Evolutionary conservation across 2,797 vertebrate species (phyloP), one percentile per base, ranked within the genome.

Genomic region (Kryptolebias ocellatus): DNA sequence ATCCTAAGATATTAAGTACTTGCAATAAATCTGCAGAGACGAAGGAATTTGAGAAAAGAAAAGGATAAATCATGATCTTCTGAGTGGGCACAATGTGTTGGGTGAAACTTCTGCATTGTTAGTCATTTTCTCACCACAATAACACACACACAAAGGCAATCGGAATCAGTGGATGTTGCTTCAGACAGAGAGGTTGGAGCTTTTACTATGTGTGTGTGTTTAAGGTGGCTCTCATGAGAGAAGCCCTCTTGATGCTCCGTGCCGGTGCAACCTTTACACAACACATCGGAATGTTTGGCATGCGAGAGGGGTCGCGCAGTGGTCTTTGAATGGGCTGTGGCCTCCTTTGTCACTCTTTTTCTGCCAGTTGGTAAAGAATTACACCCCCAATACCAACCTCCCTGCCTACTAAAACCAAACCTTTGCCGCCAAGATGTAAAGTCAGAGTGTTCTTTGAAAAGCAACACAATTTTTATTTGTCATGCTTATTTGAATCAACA

Each of bases 281-380:
- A 91, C 87, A 81, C 91, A 91, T 88, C 92, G 93, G 96, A 96
- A 98, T 95, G 94, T 84, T 83, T 88, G 92, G 95, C 91, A 98
- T 93, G 93, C 81, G 39, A 8, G 83, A 84, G 86, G 87, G 83
- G 81, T 70, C 78, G 90, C 90, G 81, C 83, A 69, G 89, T 87
- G 87, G 76, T 90, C 92, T 95, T 90, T 94, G 85, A 94, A 94
- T 92, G 76, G 87, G 88, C 83, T 65, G 75, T 90, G 85, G 92
- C 80, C 83, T 85, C 85, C 80, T 90, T 87, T 95, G 90, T 92
- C 85, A 90, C 89, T 92, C 92, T 91, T 86, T 88, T 92, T 92
- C 87, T 87, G 83, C 81, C 85, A 74, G 83, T 82, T 84, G 76
- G 92, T 90, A 93, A 92, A 82, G 79, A 52, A 90, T 87, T 89